Evolutionary conservation across 2,797 vertebrate species (phyloP).

Genomic region (Echiichthys vipera): DNA sequence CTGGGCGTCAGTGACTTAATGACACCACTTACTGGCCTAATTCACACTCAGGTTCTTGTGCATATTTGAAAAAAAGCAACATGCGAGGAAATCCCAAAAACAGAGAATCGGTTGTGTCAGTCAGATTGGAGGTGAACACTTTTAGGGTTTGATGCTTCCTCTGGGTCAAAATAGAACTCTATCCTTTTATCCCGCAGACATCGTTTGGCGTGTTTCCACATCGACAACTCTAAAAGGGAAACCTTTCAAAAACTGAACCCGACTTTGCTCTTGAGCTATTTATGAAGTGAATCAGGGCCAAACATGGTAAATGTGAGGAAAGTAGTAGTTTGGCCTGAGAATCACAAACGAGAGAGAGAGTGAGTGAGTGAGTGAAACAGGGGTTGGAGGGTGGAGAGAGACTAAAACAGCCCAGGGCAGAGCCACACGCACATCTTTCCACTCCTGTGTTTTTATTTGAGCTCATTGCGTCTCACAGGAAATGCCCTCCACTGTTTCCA

Average conservation of each 20-base stretch:
- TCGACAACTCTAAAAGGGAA: slow-evolving; percentile 39
- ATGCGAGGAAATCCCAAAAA: slow-evolving; percentile 69
- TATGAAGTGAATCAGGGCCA: slow-evolving; percentile 37
- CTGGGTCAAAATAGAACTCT: slow-evolving; percentile 54
- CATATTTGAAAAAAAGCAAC: slow-evolving; percentile 77
- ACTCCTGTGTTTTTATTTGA: slow-evolving; percentile 74
- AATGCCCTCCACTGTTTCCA: slow-evolving; percentile 71
- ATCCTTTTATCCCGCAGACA: slow-evolving; percentile 52
- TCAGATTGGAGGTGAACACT: slow-evolving; percentile 45
- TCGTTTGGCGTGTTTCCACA: slow-evolving; percentile 51
- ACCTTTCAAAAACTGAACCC: slow-evolving; percentile 21
- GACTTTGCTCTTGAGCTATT: slow-evolving; percentile 17
- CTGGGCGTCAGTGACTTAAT: slow-evolving; percentile 79
- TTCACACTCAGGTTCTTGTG: slow-evolving; percentile 81
- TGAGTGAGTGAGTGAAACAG: slow-evolving; percentile 17
- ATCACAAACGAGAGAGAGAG: slow-evolving; percentile 27
- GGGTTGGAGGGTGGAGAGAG: slow-evolving; percentile 37
- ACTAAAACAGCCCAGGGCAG: slow-evolving; percentile 69
- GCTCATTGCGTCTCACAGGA: slow-evolving; percentile 75
- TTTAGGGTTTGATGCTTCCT: slow-evolving; percentile 63
- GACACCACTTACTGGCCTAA: slow-evolving; percentile 81
- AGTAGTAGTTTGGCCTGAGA: slow-evolving; percentile 32
- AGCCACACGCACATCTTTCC: slow-evolving; percentile 71
- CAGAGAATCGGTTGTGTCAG: slow-evolving; percentile 80
- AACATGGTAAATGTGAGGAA: slow-evolving; percentile 60